Evolutionary conservation across 1,140 invertebrate genomes (phyloP), one percentile per base, ranked within the genome.

Genomic region (Zaprionus ghesquierei): DNA sequence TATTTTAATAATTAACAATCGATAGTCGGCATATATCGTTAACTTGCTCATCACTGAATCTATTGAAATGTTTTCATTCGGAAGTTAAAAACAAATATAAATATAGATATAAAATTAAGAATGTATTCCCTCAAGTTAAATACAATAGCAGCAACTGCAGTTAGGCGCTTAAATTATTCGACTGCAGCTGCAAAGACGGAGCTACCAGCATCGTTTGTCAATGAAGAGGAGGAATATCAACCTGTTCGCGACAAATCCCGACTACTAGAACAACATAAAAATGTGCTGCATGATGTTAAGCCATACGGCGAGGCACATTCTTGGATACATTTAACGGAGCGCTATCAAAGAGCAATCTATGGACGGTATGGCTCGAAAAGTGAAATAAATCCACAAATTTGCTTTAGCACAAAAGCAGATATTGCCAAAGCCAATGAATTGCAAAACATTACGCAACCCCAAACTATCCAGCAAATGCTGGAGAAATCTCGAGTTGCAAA

Each of bases 401-500:
- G 93, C 73, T 96, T 95, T 93, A 95, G 95, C 59, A 90, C 96
- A 23, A 78, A 92, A 46, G 93, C 94, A 54, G 65, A 82, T 86
- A 71, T 58, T 78, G 93, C 53, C 94, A 95, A 91, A 95, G 94
- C 86, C 95, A 96, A 92, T 92, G 91, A 69, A 85, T 95, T 15
- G 93, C 93, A 31, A 94, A 93, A 80, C 35, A 68, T 74, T 79
- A 80, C 71, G 79, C 76, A 87, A 84, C 94, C 95, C 12, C 90
- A 92, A 22, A 94, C 93, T 22, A 92, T 97, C 18, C 90, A 93
- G 54, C 93, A 96, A 85, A 92, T 95, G 90, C 91, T 96, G 77
- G 92, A 92, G 69, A 90, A 74, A 51, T 55, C 33, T 25, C 69
- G 64, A 5, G 15, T 51, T 0, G 38, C 72, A 9, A 74, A 82